A percentile compares a stretch with the other conserved stretches of the same genome.
Conservation (phyloP, 1,140 invertebrate genomes). For the Lethocerus indicus region DNA sequence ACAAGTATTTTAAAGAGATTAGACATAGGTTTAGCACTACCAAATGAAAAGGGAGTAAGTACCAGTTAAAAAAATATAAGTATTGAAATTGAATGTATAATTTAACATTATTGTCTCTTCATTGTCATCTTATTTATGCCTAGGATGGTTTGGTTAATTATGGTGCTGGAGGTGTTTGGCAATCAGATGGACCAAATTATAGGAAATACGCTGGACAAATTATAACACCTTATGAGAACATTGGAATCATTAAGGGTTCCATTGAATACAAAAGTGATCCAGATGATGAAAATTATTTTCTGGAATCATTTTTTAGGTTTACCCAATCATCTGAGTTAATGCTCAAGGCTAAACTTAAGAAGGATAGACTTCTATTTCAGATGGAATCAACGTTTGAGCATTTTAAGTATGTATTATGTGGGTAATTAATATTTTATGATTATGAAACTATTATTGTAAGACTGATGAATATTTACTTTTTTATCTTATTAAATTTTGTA, state of each 20-base stretch:
- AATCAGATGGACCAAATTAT: conserved; percentile 26
- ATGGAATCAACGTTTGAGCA: conserved; percentile 16
- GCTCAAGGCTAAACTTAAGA: no score
- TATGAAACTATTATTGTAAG: background rate
- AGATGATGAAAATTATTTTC: conserved; percentile 12
- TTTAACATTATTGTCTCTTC: background rate
- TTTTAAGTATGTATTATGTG: conserved; percentile 13
- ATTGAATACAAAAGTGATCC: conserved; percentile 13
- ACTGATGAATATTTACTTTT: conserved; percentile 2
- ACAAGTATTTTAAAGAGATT: conserved; percentile 37
- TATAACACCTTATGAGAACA: conserved; percentile 30
- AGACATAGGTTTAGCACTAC: conserved; percentile 21
- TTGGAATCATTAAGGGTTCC: conserved; percentile 27
- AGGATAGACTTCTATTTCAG: background rate
- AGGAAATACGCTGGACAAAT: conserved; percentile 28
- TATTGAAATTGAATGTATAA: conserved; percentile 7
- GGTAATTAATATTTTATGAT: background rate
- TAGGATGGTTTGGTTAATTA: conserved; percentile 21
- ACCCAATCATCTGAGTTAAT: no score
- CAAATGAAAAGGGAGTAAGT: conserved; percentile 13
- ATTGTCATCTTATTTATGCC: conserved; percentile 3
- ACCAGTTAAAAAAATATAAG: background rate
- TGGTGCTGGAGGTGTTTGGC: conserved; percentile 31
- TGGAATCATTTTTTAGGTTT: conserved; percentile 17
- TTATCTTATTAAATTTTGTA: conserved; percentile 9